Evolutionary conservation across 2,888 invertebrate genomes (phyloP), one percentile per base, ranked within the genome.

Genomic region (Beris morrisii): DNA sequence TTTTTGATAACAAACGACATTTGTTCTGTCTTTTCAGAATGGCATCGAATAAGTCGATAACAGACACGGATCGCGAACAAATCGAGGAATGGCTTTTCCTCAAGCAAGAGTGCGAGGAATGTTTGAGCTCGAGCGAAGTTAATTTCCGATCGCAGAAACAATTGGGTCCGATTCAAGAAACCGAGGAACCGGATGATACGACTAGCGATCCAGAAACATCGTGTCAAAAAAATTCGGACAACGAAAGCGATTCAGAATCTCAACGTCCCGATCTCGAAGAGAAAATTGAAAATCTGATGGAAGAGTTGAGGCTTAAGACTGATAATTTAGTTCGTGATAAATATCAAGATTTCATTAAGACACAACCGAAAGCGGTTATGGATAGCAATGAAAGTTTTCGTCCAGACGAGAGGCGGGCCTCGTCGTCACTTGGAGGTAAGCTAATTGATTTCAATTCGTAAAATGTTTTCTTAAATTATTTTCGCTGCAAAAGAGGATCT

Each of bases 91-190:
- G 93, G 93, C 81, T 93, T 15, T 91, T 90, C 73, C 81, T 92
- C 69, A 93, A 93, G 75, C 92, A 92, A 72, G 93, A 93, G 79
- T 93, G 92, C 79, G 92, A 93, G 78, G 92, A 93, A 75, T 92
- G 92, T 76, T 83, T 80, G 3, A 80, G 79, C 64, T 79, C 80
- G 1, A 78, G 75, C 13, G 80, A 79, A 70, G 75, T 73, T 0
- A 71, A 77, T 64, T 76, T 78, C 6, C 74, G 73, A 1, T 63
- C 58, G 53, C 76, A 75, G 13, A 77, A 78, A 57, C 76, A 75
- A 70, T 75, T 76, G 73, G 81, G 75, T 70, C 79, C 80, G 31
- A 80, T 81, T 9, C 76, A 79, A 69, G 86, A 86, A 72, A 84
- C 84, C 6, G 86, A 86, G 73, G 86, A 86, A 72, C 84, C 83